Evolutionary conservation across 2,888 invertebrate genomes (phyloP), one percentile per base, ranked within the genome.

Genomic region (Desoria tigrina): DNA sequence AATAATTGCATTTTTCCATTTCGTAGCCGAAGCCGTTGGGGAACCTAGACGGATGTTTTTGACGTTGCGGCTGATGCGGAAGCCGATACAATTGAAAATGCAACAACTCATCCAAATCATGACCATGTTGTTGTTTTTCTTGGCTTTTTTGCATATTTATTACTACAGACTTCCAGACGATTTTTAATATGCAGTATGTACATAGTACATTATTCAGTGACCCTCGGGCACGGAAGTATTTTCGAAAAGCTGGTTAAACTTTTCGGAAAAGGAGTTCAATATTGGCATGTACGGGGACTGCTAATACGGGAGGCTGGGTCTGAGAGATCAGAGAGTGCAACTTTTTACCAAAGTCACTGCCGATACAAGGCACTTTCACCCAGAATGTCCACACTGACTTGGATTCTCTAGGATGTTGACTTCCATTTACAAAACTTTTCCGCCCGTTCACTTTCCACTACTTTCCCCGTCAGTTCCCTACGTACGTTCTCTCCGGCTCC

Each of bases 311-410:
- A 32, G 32, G 4, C 32, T 32, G 4, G 11, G 11, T 32, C 32
- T 32, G 11, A 32, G 32, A 32, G 32, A 4, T 32, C 32, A 11
- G 32, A 11, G 11, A 32, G 32, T 32, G 11, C 4, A 32, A 32
- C 6, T 32, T n/a, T 7, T 4, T 4, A 32, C 32, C n/a, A 21
- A 45, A 45, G 21, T 51, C 51, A 26, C 26, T 51, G 11, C 16
- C 26, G 26, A 21, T 51, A 51, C 51, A 51, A 24, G 51, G 24
- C 51, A 51, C 51, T 51, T 24, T 24, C 26, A 51, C 23, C 51
- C 24, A 18, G 6, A 51, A 11, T 21, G 26, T 51, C 21, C 16
- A 32, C 32, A 32, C 32, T 4, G 32, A 11, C 32, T 32, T 32
- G 32, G 11, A 4, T 32, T 4, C 11, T 32, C 6, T 32, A 32